These are phyloP conservation scores for Brachionus angularis DNA, from an alignment of 1,140 invertebrate genomes.

Conservation along the genomic window DNA sequence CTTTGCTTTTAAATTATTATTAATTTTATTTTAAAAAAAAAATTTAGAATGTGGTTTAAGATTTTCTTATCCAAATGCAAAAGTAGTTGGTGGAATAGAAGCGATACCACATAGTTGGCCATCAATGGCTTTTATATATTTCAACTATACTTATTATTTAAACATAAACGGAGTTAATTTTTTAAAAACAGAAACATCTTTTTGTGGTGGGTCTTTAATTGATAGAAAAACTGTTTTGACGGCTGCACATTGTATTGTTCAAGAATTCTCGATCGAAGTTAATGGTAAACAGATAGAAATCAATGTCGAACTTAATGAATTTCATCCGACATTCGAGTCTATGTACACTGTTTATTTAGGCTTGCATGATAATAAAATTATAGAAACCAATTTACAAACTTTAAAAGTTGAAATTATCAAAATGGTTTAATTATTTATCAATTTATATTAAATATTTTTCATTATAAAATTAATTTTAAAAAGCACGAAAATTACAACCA, in stretches of 20 bases:
- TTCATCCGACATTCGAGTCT: not conserved
- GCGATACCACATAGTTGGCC: conserved; percentile 30
- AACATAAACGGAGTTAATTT: not conserved
- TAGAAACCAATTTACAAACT: not conserved
- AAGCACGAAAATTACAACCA: conserved; percentile 11
- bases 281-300: not conserved
- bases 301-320: conserved; percentile 2
- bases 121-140: conserved; percentile 24
- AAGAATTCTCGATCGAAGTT: not conserved
- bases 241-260: conserved; percentile 66
- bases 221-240: conserved; percentile 69
- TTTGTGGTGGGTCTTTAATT: conserved; percentile 73
- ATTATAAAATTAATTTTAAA: not conserved
- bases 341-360: conserved; percentile 41
- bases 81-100: conserved; percentile 36
- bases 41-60: conserved; percentile 24
- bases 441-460: not conserved
- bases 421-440: not conserved
- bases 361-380: conserved; percentile 18
- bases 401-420: not conserved
- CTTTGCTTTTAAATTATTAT: too few relatives aligned
- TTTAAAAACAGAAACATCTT: conserved; percentile 13
- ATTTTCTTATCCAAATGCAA: conserved; percentile 9
- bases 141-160: not conserved
- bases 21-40: too few relatives aligned